Evolutionary conservation across 2,888 invertebrate species (phyloP).

Genomic region (Urechis unicinctus): DNA sequence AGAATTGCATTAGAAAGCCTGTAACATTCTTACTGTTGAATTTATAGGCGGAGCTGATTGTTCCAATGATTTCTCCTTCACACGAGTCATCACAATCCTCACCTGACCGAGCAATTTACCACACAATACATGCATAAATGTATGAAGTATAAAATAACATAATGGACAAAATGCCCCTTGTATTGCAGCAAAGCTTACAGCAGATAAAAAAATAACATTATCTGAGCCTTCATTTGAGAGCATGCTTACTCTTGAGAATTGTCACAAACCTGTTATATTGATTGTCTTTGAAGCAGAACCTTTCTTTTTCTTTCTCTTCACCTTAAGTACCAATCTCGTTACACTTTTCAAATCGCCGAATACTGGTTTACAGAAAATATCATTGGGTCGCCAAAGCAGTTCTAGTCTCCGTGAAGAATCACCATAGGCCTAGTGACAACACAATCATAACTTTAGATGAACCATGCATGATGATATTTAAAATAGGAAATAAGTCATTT

Average conservation of each 20-base stretch:
- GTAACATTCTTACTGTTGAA: slow-evolving; percentile 53
- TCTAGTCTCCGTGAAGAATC: slow-evolving; percentile 64
- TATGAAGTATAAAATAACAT: too few species aligned
- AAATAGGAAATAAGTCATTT: too few species aligned
- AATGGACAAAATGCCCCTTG: too few species aligned
- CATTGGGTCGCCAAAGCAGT: slow-evolving; percentile 72
- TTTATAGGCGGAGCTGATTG: slow-evolving; percentile 45
- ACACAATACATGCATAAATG: too few species aligned
- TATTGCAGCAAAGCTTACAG: too few species aligned
- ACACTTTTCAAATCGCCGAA: slow-evolving; percentile 64
- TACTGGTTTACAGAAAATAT: slow-evolving; percentile 72
- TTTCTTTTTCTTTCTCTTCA: slow-evolving; percentile 52
- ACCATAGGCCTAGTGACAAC: slow-evolving; percentile 55
- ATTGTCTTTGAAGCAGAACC: slow-evolving; percentile 11
- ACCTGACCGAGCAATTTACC: too few species aligned
- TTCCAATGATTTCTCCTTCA: slow-evolving; percentile 47
- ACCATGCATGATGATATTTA: too few species aligned
- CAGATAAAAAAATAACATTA: not conserved
- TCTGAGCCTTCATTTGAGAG: slow-evolving; percentile 1
- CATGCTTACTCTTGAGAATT: not conserved
- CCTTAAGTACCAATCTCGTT: slow-evolving; percentile 68
- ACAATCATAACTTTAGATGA: too few species aligned
- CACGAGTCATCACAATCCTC: slow-evolving; percentile 16
- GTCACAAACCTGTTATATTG: too few species aligned
- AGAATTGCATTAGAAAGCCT: slow-evolving; percentile 1